These are phyloP conservation scores for Lysandra bellargus DNA, from an alignment of 2,888 invertebrate species.

Conservation along the genomic window DNA sequence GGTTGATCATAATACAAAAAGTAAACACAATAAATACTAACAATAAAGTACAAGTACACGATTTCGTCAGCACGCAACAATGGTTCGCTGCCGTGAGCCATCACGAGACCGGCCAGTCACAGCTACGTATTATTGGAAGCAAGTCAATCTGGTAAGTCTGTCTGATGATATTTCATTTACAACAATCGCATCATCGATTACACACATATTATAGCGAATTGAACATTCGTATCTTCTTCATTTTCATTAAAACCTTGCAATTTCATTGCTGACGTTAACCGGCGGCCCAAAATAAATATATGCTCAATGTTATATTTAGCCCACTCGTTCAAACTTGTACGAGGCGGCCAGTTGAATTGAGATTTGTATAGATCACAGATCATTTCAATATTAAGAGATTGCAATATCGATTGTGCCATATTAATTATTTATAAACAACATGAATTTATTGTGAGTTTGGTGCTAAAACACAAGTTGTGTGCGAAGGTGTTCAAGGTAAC, in stretches of 20 bases:
- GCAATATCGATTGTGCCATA: constrained; percentile 49
- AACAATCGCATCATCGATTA: background rate
- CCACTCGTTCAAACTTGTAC: constrained; percentile 68
- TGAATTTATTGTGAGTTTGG: constrained; percentile 21
- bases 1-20: constrained; percentile 9
- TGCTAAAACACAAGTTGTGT: constrained; percentile 47
- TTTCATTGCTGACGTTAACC: constrained; percentile 72
- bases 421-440: constrained; percentile 53
- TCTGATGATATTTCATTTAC: constrained; percentile 22
- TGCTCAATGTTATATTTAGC: constrained; percentile 79
- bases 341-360: constrained; percentile 72
- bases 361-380: constrained; percentile 73
- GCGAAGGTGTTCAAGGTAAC: constrained; percentile 70
- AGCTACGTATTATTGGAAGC: constrained; percentile 17
- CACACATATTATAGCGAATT: background rate
- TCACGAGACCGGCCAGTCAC: constrained; percentile 30
- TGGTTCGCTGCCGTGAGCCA: constrained; percentile 21
- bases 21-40: constrained; percentile 24
- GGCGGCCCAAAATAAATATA: constrained; percentile 76
- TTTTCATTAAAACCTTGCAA: constrained; percentile 42
- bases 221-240: constrained; percentile 33
- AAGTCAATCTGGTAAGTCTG: constrained; percentile 25
- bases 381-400: constrained; percentile 54
- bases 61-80: constrained; percentile 26
- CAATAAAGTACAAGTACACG: constrained; percentile 24